Evolutionary conservation across 2,888 invertebrate genomes (phyloP).

Genomic region (Eupithecia subumbrata): DNA sequence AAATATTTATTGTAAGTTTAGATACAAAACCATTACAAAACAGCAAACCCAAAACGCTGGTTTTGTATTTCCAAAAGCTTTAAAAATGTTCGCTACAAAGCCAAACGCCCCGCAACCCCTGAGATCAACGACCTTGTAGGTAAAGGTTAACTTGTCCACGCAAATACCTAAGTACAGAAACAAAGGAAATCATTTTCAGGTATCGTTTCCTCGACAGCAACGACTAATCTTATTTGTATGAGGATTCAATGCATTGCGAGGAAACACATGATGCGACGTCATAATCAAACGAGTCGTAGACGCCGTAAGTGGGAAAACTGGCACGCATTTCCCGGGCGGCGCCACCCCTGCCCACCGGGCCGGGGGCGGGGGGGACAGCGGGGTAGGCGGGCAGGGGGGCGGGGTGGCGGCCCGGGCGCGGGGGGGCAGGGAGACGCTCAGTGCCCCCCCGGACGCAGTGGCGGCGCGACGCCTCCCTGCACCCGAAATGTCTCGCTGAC

Average conservation of each 20-base stretch:
- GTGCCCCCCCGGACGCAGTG: slow-evolving; percentile 81
- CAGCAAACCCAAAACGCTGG: not conserved
- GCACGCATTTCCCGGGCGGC: slow-evolving; percentile 75
- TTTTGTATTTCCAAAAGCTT: not conserved
- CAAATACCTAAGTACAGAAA: not conserved
- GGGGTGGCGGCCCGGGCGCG: slow-evolving; percentile 49
- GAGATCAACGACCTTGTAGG: slow-evolving; percentile 32
- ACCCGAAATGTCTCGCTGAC: slow-evolving; percentile 79
- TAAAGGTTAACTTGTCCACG: slow-evolving; percentile 12
- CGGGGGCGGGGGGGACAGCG: slow-evolving; percentile 51
- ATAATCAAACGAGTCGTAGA: slow-evolving; percentile 69
- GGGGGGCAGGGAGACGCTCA: slow-evolving; percentile 64
- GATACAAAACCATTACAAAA: not conserved
- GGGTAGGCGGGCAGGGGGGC: slow-evolving; percentile 51
- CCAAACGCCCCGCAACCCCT: slow-evolving; percentile 20
- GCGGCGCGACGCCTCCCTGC: slow-evolving; percentile 82
- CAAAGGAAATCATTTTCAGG: not conserved
- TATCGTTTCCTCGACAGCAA: not conserved
- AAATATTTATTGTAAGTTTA: not conserved
- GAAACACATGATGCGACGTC: slow-evolving; percentile 19
- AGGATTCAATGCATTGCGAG: not conserved
- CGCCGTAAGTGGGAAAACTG: slow-evolving; percentile 73
- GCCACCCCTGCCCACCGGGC: slow-evolving; percentile 52
- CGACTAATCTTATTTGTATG: not conserved
- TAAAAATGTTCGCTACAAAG: not conserved